Percentiles rank a stretch among this genome's conserved stretches.
Conservation (phyloP, 2,797 vertebrate genomes). For the Parauchenoglanis ngamensis region DNA sequence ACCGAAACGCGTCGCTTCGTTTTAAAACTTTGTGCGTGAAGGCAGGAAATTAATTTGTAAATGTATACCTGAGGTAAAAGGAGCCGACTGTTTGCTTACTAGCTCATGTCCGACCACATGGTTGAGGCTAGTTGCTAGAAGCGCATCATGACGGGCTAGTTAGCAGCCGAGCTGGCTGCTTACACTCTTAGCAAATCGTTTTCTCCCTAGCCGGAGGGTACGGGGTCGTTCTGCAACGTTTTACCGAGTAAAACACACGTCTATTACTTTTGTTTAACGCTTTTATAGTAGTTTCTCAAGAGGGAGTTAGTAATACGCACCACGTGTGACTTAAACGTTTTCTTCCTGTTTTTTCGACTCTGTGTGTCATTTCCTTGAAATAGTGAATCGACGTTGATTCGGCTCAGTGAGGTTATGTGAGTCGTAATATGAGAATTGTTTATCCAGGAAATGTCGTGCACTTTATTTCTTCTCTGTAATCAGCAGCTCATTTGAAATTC, state of each 20-base stretch:
- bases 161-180: conserved; percentile 59
- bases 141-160: conserved; percentile 11
- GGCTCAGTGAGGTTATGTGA: background rate
- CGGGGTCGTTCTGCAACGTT: no score
- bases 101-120: conserved; percentile 79
- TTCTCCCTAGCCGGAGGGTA: no score
- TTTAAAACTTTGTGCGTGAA: background rate
- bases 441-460: background rate
- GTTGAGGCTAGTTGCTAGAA: conserved; percentile 55
- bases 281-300: background rate
- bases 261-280: no score
- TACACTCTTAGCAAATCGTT: background rate
- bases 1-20: background rate
- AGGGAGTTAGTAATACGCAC: conserved; percentile 42
- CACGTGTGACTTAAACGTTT: conserved; percentile 70
- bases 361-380: conserved; percentile 27
- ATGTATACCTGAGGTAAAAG: background rate
- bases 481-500: background rate
- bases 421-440: background rate
- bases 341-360: conserved; percentile 41
- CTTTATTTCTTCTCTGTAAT: background rate
- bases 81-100: conserved; percentile 35
- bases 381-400: background rate
- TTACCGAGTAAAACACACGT: accelerated
- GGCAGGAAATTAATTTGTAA: background rate